Evolutionary conservation across 2,888 invertebrate genomes (phyloP).

Genomic region (Drosophila subquinaria): DNA sequence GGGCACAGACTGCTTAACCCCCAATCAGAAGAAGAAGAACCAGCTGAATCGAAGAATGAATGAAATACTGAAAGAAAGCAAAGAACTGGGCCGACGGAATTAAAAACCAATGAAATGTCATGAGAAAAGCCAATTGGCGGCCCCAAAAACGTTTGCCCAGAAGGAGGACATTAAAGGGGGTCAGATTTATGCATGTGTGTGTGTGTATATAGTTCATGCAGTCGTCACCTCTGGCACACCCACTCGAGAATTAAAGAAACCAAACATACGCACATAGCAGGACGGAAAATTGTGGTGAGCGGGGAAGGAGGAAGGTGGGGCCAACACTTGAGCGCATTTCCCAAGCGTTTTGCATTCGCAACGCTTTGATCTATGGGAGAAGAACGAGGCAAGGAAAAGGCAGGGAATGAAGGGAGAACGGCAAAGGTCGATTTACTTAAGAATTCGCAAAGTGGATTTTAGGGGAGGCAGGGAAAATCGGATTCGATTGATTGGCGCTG

Average conservation of each 20-base stretch:
- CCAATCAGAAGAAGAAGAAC: not conserved
- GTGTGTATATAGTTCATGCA: slow-evolving; percentile 34
- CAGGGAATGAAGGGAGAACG: not conserved
- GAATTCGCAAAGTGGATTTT: slow-evolving; percentile 25
- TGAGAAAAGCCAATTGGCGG: slow-evolving; percentile 58
- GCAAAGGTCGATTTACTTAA: slow-evolving; percentile 33
- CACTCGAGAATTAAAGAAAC: slow-evolving; percentile 59
- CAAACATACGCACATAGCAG: slow-evolving; percentile 14
- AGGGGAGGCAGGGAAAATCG: not conserved
- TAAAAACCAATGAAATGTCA: slow-evolving; percentile 69
- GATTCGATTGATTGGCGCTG: slow-evolving; percentile 61
- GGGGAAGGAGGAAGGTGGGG: not conserved
- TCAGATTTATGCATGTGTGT: not conserved
- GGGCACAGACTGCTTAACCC: slow-evolving; percentile 31
- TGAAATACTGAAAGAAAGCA: not conserved
- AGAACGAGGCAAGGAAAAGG: slow-evolving; percentile 18
- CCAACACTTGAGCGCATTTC: slow-evolving; percentile 59
- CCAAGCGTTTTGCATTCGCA: slow-evolving; percentile 54
- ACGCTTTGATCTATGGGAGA: slow-evolving; percentile 61
- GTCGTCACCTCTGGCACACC: slow-evolving; percentile 57
- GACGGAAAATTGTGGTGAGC: not conserved
- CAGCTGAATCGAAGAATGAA: not conserved
- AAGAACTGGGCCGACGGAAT: slow-evolving; percentile 59
- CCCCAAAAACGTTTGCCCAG: slow-evolving; percentile 14
- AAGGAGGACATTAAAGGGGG: not conserved